Conservation (phyloP, 2,797 vertebrate genomes). For the Enteromius trimaculatus region DNA sequence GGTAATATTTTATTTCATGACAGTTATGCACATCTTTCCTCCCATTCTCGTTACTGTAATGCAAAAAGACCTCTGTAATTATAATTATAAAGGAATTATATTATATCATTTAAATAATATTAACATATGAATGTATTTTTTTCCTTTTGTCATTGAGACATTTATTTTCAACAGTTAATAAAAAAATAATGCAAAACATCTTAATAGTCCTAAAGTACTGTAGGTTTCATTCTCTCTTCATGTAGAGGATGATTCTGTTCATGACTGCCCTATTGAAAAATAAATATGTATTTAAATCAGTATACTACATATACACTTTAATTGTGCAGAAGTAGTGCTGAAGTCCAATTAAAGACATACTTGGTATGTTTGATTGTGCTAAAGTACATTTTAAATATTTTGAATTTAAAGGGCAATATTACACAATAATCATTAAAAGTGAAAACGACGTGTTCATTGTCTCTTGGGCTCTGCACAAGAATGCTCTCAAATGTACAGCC, state of each 20-base stretch:
- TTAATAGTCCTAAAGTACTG: no score
- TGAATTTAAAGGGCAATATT: no score
- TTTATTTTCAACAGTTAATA: background rate
- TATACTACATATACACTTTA: no score
- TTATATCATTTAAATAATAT: background rate
- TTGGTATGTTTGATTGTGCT: no score
- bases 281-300: no score
- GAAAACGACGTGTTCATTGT: background rate
- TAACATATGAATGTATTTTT: background rate
- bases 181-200: background rate
- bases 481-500: constrained; percentile 42
- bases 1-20: background rate
- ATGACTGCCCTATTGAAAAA: no score
- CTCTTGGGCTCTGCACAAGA: constrained; percentile 6
- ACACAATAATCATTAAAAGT: no score
- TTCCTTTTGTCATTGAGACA: background rate
- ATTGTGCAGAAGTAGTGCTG: no score
- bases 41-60: background rate
- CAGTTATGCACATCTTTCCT: background rate
- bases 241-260: background rate
- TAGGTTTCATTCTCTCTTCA: background rate
- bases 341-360: no score
- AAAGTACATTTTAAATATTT: no score
- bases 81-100: background rate
- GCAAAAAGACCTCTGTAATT: background rate